Evolutionary conservation across 2,888 invertebrate genomes (phyloP).

Genomic region (Herminia tarsipennalis): DNA sequence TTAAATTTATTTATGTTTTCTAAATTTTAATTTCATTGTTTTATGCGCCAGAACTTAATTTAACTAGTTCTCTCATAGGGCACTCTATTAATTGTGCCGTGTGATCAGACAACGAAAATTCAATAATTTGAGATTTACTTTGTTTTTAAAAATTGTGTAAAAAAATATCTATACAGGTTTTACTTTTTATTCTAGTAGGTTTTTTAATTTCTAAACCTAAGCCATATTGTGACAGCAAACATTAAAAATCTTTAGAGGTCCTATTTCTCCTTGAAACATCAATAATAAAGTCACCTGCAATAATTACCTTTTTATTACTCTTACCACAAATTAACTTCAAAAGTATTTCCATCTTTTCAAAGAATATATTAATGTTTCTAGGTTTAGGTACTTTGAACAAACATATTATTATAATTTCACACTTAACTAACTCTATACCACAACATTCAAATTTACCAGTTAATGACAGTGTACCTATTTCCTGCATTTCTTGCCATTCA

Average conservation of each 20-base stretch:
- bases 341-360: neutral
- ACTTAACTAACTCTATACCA: constrained; percentile 1
- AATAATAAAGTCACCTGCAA: constrained; percentile 1
- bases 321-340: neutral
- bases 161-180: constrained; percentile 3
- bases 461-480: neutral
- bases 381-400: neutral
- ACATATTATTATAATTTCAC: neutral
- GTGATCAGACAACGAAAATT: neutral
- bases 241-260: neutral
- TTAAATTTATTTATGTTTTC: constrained; percentile 1
- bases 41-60: neutral
- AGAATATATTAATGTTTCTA: neutral
- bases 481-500: neutral
- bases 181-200: neutral
- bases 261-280: neutral
- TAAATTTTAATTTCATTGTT: neutral
- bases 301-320: neutral
- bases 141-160: neutral
- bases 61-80: neutral
- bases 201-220: neutral
- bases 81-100: neutral
- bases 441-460: constrained; percentile 1
- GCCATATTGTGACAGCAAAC: neutral
- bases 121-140: neutral